Evolutionary conservation across 2,113 vertebrate species (phyloP).

Genomic region (Pagrus major): DNA sequence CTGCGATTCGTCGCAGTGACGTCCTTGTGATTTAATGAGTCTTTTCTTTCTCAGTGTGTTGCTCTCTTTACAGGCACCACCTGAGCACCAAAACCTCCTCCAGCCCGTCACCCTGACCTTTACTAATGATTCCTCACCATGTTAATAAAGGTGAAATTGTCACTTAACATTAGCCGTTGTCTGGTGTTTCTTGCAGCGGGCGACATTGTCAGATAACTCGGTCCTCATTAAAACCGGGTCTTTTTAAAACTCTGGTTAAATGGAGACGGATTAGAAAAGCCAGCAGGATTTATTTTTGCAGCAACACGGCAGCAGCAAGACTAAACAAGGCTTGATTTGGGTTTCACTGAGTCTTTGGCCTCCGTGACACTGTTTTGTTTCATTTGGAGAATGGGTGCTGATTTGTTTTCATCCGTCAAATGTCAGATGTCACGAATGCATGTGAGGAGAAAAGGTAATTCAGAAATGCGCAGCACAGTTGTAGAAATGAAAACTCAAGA

Average conservation of each 20-base stretch:
- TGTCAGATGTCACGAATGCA: not conserved
- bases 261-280: slow-evolving; percentile 29
- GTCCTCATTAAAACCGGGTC: slow-evolving; percentile 48
- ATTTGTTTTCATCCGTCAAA: not conserved
- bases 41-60: slow-evolving; percentile 52
- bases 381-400: not conserved
- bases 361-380: not conserved
- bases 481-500: not conserved
- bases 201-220: slow-evolving; percentile 36
- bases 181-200: slow-evolving; percentile 46
- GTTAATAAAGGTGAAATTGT: slow-evolving; percentile 78
- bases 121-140: slow-evolving; percentile 65
- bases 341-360: not conserved
- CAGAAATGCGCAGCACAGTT: not conserved
- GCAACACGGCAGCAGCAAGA: not conserved
- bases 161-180: slow-evolving; percentile 71
- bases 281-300: slow-evolving; percentile 15
- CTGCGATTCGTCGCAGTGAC: slow-evolving; percentile 35
- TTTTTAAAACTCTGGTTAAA: slow-evolving; percentile 54
- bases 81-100: slow-evolving; percentile 60
- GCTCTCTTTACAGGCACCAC: slow-evolving; percentile 69
- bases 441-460: not conserved
- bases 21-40: slow-evolving; percentile 63
- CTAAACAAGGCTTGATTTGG: not conserved
- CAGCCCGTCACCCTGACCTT: slow-evolving; percentile 68